These are phyloP conservation scores for Rafetus swinhoei DNA, from an alignment of 2,113 vertebrate genomes.

Conservation along the genomic window DNA sequence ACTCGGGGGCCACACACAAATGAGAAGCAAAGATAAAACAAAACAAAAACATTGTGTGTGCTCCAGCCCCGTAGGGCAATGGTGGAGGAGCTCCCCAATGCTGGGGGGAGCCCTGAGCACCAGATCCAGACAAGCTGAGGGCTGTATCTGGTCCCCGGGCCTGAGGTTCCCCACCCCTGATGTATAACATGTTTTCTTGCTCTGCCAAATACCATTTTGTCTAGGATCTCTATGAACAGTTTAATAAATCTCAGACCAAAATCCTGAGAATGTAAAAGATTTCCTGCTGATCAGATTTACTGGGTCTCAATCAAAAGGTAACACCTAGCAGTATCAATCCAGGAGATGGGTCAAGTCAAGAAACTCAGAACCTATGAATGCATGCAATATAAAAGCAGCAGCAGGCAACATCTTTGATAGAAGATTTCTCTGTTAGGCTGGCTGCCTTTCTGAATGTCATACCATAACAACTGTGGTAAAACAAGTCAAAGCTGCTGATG, in stretches of 20 bases:
- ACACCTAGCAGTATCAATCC: not conserved
- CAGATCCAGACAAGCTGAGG: too few relatives aligned
- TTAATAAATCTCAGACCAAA: not conserved
- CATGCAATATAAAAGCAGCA: rapidly evolving
- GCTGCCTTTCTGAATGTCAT: not conserved
- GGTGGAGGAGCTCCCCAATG: too few relatives aligned
- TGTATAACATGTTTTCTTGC: not conserved
- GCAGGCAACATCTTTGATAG: not conserved
- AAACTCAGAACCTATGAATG: not conserved
- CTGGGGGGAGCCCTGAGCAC: too few relatives aligned
- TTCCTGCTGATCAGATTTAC: not conserved
- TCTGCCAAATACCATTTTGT: not conserved
- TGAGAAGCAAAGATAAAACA: too few relatives aligned
- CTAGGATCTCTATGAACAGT: not conserved
- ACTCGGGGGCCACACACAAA: too few relatives aligned
- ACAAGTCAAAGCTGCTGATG: constrained; percentile 5
- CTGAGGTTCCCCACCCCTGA: too few relatives aligned
- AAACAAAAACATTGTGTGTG: too few relatives aligned
- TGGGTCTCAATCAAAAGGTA: not conserved
- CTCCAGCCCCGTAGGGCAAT: too few relatives aligned
- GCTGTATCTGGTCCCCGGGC: too few relatives aligned
- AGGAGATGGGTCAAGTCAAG: not conserved
- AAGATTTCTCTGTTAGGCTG: not conserved
- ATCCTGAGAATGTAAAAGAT: not conserved
- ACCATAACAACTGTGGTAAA: not conserved